Base-by-base conservation (phyloP, 2,113 vertebrate genomes). In the Salvator merianae region DNA sequence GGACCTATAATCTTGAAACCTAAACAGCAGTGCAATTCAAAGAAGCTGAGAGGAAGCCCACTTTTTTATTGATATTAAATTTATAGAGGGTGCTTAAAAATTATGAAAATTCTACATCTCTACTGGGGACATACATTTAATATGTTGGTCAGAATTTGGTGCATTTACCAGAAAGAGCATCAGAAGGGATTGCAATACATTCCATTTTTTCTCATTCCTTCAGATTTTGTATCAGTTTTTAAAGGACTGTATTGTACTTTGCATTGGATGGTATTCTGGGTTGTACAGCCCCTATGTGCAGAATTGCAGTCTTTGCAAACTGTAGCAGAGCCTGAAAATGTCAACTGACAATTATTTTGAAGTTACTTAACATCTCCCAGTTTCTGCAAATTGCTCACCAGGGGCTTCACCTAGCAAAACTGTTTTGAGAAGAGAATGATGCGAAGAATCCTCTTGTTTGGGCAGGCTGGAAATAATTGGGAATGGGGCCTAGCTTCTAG, bases 301-400 rank as follows among this genome's bases (percentile, higher is more conserved):
- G 65, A 50, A 2, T 72, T 86, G 36, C 63, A 84, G 0, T 47
- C 26, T 84, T 87, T 88, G 81, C 81, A 90, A 84, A 87, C 34
- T 65, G 81, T 10, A 2, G 85, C 16, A 84, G 47, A 4, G 59
- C 79, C 55, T 88, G 87, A 55, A 85, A 90, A 87, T 66, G 28
- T 79, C 28, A n/a, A 6, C 43, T 32, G 30, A 74, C 0, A 9
- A 36, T 88, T 89, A 65, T 43, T 63, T 53, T 26, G 7, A 79
- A 75, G 22, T 53, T 80, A n/a, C 9, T 75, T n/a, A 63, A 14
- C 2, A 47, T 65, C 0, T 0, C 34, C 59, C 68, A 2, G 71
- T 81, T 81, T 88, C 84, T 22, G 1, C 0, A 34, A 68, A 55
- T 16, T n/a, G 0, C 55, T 72, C 53, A 66, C 10, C 26, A 4